phyloP scores from a whole-genome alignment of 2,113 vertebrate genomes.

The Lophochroa leadbeateri region DNA sequence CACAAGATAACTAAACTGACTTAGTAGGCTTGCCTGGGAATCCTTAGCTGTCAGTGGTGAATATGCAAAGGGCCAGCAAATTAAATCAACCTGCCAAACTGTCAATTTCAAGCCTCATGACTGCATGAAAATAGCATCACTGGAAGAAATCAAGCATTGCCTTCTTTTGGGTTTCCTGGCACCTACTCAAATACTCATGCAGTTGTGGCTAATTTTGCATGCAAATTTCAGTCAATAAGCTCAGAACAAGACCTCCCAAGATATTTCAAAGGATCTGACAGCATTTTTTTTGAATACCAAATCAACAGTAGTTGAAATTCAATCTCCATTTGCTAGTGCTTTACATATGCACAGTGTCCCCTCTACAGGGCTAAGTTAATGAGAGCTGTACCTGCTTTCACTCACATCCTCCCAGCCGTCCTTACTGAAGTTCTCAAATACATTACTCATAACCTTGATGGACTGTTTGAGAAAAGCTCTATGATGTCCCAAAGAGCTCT shows the following conservation, averaged over 20 bases:
- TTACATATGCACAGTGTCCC: constrained; percentile 95
- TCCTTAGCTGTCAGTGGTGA: constrained; percentile 91
- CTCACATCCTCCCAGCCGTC: constrained; percentile 96
- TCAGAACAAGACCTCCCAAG: constrained; percentile 98
- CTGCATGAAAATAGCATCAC: constrained; percentile 97
- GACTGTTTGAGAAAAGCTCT: constrained; percentile 84
- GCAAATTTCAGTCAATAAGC: constrained; percentile 99
- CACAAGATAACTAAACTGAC: constrained; percentile 92
- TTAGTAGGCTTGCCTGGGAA: constrained; percentile 90
- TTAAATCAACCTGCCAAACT: constrained; percentile 99
- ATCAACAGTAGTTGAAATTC: constrained; percentile 97
- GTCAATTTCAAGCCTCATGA: constrained; percentile 97
- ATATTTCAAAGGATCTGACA: constrained; percentile 99
- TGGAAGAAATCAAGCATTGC: constrained; percentile 94
- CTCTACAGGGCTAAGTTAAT: constrained; percentile 89
- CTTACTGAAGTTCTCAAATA: constrained; percentile 87
- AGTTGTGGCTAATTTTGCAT: constrained; percentile 99
- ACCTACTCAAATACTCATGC: constrained; percentile 91
- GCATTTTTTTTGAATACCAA: constrained; percentile 97
- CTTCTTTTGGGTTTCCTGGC: constrained; percentile 94
- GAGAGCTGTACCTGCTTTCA: constrained; percentile 91
- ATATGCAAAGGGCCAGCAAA: constrained; percentile 99
- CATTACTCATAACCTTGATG: constrained; percentile 87
- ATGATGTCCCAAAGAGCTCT: constrained; percentile 74
- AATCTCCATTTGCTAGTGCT: constrained; percentile 93